Base-by-base conservation (phyloP, 2,888 invertebrate genomes). In the Melieria omissa region DNA sequence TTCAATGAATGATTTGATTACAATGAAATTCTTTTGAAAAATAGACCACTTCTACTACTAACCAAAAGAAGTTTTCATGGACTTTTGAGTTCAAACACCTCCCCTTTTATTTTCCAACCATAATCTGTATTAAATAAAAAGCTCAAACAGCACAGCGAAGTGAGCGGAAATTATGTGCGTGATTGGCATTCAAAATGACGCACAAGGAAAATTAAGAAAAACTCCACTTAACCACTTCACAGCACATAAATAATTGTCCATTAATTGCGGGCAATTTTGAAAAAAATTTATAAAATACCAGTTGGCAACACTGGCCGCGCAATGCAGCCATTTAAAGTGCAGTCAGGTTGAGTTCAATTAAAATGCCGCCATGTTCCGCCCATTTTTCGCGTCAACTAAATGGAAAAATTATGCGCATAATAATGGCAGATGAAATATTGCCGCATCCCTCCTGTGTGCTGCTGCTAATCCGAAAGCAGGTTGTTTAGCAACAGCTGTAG, bases 231-330 rank as follows among this genome's bases (percentile, higher is more conserved):
- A 67, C 67, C 60, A 61, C 60, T 52, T 61, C 67, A 60, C 67
- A 67, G 67, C 67, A 67, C 52, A 67, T 67, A 67, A 67, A 67
- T 67, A 67, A 67, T 61, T 67, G 67, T 42, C 49, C 47, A 42
- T 67, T 67, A 67, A 60, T 61, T 42, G 12, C 10, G 49, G 60
- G 14, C 49, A 42, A 60, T 42, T 29, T 12, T 42, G 29, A 9
- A 42, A n/a, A 6, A 67, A 14, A 44, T 44, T 54, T 57, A 57
- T 7, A 6, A 14, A 8, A 9, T 57, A 4, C 9, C 5, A 29
- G 7, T 57, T 12, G 2, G 41, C 58, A 8, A 29, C 57, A 54
- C 42, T 7, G 9, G 41, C 46, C 16, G 29, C 55, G 29, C 49
- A 12, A 12, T 12, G 12, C 12, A 10, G 3, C 49, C 12, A 10